Base-by-base conservation (phyloP, 2,113 vertebrate species). In the Rhinolophus sinicus region DNA sequence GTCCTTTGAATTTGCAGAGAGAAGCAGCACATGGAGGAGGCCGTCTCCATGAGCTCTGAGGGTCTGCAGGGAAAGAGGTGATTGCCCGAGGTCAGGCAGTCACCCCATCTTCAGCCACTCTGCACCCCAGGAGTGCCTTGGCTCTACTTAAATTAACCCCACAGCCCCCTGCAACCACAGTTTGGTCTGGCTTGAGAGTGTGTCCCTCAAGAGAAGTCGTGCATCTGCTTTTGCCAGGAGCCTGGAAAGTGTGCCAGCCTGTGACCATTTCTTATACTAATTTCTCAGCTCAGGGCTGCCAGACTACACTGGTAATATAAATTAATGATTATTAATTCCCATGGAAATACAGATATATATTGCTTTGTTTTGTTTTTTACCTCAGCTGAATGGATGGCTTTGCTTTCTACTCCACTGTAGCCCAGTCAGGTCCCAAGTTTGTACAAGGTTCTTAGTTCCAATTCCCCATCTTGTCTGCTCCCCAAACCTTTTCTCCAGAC, bases 171-270 rank as follows among this genome's bases (percentile, higher is more conserved):
- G 1, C 11, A 86, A 76, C 3, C 40, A 4, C 21, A 78, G 12
- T 90, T 73, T 22, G 52, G 14, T 87, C 67, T 88, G 70, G 8
- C 35, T 94, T 93, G 33, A 94, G 52, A 82, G 26, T 56, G 2
- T 62, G 21, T 72, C 26, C 70, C 72, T 85, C 65, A 78, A 67
- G 15, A 93, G 52, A 89, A 60, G 65, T 64, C 72, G 15, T 90
- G 11, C 18, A 38, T 65, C 93, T 93, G 67, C 64, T 85, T 91
- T 97, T 93, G 22, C 78, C 33, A 86, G 13, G 33, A 96, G 7
- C 24, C 65, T 22, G 56, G 62, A 73, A 62, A 67, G 21, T 70
- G 3, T 70, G 52, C 70, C 22, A 95, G n/a, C 21, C 50, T 93
- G 44, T 16, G 19, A 44, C 38, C 82, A 67, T 88, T 88, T 86